Conservation (phyloP, 2,888 invertebrate genomes). For the Brachyptera putata region DNA sequence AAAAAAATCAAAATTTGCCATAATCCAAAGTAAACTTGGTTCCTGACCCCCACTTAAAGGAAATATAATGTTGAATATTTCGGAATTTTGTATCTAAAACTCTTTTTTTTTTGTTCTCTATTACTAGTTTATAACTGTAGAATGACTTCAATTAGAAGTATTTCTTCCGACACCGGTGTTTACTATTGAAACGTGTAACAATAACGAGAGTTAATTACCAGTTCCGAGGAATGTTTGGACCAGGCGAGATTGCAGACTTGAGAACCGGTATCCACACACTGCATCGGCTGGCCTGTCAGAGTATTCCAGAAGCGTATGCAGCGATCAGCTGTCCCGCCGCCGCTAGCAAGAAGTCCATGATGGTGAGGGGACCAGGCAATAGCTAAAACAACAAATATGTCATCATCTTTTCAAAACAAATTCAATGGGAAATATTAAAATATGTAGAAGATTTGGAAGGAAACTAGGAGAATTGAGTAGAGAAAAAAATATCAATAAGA, state of each 20-base stretch:
- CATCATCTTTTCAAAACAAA: not conserved
- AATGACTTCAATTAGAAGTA: not conserved
- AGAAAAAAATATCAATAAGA: too few relatives aligned
- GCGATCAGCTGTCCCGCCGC: constrained; percentile 98
- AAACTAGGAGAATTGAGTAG: not conserved
- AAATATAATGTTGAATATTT: too few relatives aligned
- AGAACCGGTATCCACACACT: constrained; percentile 95
- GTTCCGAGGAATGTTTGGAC: constrained; percentile 97
- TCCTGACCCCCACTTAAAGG: too few relatives aligned
- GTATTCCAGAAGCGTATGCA: constrained; percentile 99
- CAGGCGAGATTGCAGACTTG: constrained; percentile 98
- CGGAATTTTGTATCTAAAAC: too few relatives aligned
- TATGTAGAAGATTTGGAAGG: not conserved
- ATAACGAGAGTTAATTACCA: constrained; percentile 55
- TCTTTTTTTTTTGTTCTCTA: too few relatives aligned
- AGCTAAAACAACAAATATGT: constrained; percentile 51
- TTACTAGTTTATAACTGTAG: not conserved
- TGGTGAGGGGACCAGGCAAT: constrained; percentile 99
- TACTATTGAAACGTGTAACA: not conserved
- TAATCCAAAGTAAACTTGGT: too few relatives aligned
- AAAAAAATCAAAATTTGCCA: too few relatives aligned
- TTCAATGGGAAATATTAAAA: not conserved
- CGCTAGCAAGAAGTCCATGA: constrained; percentile 91
- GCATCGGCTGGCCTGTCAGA: constrained; percentile 95
- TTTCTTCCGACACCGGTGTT: not conserved